Conservation (phyloP, 2,888 invertebrate genomes). For the Pecten maximus region DNA sequence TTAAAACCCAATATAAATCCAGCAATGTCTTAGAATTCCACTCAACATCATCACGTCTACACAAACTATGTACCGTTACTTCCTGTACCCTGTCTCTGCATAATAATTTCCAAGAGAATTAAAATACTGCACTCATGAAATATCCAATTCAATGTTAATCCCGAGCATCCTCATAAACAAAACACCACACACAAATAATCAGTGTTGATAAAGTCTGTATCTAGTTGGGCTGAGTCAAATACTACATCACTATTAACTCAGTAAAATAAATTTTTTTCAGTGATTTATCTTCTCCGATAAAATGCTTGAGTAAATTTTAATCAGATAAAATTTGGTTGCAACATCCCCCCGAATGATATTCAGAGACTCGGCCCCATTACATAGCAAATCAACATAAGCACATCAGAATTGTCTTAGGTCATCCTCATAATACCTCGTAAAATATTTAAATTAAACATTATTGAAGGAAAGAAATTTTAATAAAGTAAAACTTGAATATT, state of each 20-base stretch:
- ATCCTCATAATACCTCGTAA: background rate
- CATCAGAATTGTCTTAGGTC: background rate
- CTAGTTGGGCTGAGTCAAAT: no score
- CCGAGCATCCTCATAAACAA: background rate
- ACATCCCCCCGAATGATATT: no score
- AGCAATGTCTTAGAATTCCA: background rate
- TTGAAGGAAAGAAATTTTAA: background rate
- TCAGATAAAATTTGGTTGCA: no score
- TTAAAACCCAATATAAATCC: background rate
- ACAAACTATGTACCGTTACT: background rate
- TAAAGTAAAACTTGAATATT: background rate
- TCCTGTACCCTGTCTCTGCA: background rate
- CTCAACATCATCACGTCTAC: background rate
- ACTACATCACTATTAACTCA: no score
- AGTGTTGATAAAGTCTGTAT: no score
- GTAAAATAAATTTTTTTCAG: no score
- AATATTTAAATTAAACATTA: background rate
- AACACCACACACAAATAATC: no score
- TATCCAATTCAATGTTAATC: constrained; percentile 23
- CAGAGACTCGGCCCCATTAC: no score
- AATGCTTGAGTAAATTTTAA: no score
- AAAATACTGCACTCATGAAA: constrained; percentile 23
- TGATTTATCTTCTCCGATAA: no score
- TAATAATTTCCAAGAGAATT: constrained; percentile 20
- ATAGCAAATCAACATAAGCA: background rate